phyloP scores from a whole-genome alignment of 2,888 invertebrate species.

The Priocnemis perturbator region DNA sequence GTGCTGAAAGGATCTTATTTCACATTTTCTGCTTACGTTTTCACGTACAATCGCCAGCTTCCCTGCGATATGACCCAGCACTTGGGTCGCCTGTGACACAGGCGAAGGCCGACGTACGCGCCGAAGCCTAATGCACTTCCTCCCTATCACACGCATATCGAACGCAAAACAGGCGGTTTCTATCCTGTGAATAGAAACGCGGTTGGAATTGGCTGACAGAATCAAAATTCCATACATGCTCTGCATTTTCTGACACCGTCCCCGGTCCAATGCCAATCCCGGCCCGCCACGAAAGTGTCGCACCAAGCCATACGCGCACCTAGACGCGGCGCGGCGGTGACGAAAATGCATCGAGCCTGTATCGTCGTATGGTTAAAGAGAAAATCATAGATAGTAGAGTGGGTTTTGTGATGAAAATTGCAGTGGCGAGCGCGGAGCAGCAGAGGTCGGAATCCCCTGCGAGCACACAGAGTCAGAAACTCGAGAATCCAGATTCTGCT shows the following conservation, averaged over 20 bases:
- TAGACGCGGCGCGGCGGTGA: too few relatives aligned
- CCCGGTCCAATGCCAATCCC: not conserved
- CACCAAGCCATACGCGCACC: too few relatives aligned
- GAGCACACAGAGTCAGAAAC: constrained; percentile 72
- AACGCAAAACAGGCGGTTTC: not conserved
- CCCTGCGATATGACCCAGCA: too few relatives aligned
- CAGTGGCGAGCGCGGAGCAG: constrained; percentile 75
- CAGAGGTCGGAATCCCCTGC: constrained; percentile 74
- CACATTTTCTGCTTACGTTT: too few relatives aligned
- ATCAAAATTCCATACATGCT: constrained; percentile 38
- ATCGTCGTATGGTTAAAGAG: not conserved
- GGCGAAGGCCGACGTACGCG: too few relatives aligned
- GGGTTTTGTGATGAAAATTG: constrained; percentile 69
- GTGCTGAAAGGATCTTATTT: too few relatives aligned
- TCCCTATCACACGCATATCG: too few relatives aligned
- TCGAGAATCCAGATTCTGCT: constrained; percentile 72
- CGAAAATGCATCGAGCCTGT: not conserved
- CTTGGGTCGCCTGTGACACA: too few relatives aligned
- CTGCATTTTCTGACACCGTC: not conserved
- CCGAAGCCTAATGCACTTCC: too few relatives aligned
- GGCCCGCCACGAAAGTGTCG: too few relatives aligned
- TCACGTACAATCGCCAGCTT: too few relatives aligned
- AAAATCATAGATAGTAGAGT: constrained; percentile 59
- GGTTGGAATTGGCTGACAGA: constrained; percentile 53
- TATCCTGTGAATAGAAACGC: constrained; percentile 56